phyloP scores from a whole-genome alignment of 1,140 invertebrate genomes.

The Ceratosolen fusciceps region DNA sequence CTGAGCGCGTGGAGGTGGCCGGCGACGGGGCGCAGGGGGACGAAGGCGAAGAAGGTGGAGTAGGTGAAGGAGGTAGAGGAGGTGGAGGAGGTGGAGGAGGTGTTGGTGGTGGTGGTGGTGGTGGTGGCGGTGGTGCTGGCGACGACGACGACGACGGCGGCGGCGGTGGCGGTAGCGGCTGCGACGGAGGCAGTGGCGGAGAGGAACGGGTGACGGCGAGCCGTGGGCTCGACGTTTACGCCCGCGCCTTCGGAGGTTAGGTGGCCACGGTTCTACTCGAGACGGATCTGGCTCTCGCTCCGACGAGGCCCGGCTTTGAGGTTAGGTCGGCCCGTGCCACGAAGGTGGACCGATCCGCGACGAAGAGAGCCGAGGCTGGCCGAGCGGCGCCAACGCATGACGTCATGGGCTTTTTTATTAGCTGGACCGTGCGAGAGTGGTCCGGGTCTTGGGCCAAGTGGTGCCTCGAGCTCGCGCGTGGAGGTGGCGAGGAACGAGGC shows the following conservation, averaged over 20 bases:
- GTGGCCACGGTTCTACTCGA: neutral
- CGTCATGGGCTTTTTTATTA: conserved; percentile 35
- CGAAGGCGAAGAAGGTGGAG: no score
- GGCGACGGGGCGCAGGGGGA: no score
- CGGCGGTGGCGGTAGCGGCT: no score
- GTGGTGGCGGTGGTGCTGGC: no score
- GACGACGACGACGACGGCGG: no score
- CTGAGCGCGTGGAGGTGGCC: no score
- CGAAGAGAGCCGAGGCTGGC: neutral
- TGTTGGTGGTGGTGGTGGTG: no score
- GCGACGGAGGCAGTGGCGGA: no score
- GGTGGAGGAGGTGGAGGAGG: no score
- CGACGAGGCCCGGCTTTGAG: conserved; percentile 11
- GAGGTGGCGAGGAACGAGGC: no score
- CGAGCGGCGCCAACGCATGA: conserved; percentile 17
- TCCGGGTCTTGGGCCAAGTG: neutral
- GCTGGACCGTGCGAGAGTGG: neutral
- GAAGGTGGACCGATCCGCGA: neutral
- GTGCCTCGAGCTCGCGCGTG: neutral
- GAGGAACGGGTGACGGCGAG: no score
- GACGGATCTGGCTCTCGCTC: neutral
- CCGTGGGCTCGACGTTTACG: neutral
- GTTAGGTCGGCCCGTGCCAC: conserved; percentile 22
- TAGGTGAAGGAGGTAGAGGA: no score
- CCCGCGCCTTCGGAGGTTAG: neutral